phyloP scores from a whole-genome alignment of 2,797 vertebrate species.

The Sebastes iracundus region DNA sequence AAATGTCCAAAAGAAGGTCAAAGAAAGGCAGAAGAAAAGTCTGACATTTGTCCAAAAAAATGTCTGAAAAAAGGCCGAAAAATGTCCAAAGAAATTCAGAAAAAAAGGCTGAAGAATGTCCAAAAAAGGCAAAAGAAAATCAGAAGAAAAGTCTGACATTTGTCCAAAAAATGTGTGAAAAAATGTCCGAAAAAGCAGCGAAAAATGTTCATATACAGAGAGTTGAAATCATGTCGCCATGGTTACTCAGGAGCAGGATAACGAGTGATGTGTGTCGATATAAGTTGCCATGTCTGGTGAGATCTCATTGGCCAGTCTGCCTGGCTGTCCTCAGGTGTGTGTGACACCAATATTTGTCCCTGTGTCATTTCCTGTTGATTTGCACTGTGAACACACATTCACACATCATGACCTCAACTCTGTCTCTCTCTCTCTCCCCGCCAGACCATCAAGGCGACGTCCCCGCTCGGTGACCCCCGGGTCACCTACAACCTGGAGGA shows the following conservation, averaged over 20 bases:
- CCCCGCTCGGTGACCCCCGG: slow-evolving; percentile 87
- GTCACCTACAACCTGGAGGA: slow-evolving; percentile 92
- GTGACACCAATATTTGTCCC: neutral
- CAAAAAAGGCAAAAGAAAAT: too few relatives aligned
- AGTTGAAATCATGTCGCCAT: neutral
- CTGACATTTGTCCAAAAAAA: fast-evolving
- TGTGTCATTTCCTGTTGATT: slow-evolving; percentile 7
- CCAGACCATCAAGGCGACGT: slow-evolving; percentile 91
- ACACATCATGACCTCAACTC: neutral
- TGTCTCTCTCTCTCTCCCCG: neutral
- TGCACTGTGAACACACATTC: neutral
- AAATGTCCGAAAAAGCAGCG: too few relatives aligned
- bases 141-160: too few relatives aligned
- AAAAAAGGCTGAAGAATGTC: too few relatives aligned
- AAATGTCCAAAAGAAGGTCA: too few relatives aligned
- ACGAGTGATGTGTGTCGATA: neutral
- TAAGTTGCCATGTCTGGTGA: neutral
- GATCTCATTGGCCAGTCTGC: neutral
- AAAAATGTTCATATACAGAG: neutral
- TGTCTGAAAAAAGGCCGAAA: too few relatives aligned
- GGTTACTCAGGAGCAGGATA: neutral
- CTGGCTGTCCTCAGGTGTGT: neutral
- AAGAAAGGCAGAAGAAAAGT: too few relatives aligned
- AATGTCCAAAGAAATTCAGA: too few relatives aligned
- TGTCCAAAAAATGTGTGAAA: too few relatives aligned